Conservation (phyloP, 2,888 invertebrate genomes). For the Bombyx huttoni region DNA sequence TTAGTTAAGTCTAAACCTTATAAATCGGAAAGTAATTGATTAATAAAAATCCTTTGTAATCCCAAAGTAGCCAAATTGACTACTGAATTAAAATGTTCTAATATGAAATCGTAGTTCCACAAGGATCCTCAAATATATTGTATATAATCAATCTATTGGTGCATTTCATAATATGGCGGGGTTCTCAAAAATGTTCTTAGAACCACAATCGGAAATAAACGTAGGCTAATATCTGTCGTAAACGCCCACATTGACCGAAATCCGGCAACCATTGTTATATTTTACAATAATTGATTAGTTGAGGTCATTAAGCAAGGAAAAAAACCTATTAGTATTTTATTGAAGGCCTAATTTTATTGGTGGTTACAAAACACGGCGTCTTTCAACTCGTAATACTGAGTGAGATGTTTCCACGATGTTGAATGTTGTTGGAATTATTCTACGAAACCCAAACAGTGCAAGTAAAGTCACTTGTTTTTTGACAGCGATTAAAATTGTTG, state of each 20-base stretch:
- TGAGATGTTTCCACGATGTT: not conserved
- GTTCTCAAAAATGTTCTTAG: slow-evolving; percentile 26
- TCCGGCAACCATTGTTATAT: slow-evolving; percentile 17
- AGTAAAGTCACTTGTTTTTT: too few relatives aligned
- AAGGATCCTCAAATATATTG: too few relatives aligned
- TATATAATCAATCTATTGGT: slow-evolving; percentile 21
- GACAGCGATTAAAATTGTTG: too few relatives aligned
- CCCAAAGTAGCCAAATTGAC: too few relatives aligned
- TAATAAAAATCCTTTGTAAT: too few relatives aligned
- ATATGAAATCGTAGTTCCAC: too few relatives aligned
- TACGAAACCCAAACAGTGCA: too few relatives aligned
- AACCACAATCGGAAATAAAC: slow-evolving; percentile 33
- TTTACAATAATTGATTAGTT: slow-evolving; percentile 11
- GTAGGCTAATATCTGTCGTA: slow-evolving; percentile 30
- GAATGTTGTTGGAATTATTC: not conserved
- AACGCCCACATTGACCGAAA: slow-evolving; percentile 30
- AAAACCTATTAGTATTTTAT: not conserved
- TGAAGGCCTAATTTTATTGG: not conserved
- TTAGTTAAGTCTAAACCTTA: too few relatives aligned
- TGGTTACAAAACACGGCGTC: not conserved
- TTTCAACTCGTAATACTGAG: not conserved
- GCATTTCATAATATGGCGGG: slow-evolving; percentile 27
- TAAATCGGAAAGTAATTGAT: too few relatives aligned
- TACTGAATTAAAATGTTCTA: too few relatives aligned
- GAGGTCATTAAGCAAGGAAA: slow-evolving; percentile 2